phyloP scores from a whole-genome alignment of 1,140 invertebrate genomes.

The Macrosteles quadrilineatus region DNA sequence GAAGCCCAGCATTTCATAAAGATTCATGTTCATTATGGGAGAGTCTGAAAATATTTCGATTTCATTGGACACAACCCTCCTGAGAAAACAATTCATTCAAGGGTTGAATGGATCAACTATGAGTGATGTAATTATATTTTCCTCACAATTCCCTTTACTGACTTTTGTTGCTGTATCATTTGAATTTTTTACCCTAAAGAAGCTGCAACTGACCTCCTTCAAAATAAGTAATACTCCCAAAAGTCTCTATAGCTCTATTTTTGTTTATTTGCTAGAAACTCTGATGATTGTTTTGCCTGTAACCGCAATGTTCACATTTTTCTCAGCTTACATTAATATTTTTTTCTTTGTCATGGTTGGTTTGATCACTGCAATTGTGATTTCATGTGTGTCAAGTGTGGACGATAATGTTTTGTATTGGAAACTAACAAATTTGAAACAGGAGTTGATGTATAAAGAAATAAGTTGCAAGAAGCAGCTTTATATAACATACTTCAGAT shows the following conservation, averaged over 20 bases:
- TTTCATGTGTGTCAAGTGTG: not conserved
- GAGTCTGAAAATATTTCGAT: no score
- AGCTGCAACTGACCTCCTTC: not conserved
- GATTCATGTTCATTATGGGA: no score
- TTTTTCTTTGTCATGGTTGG: not conserved
- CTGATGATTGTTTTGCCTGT: not conserved
- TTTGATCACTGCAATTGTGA: not conserved
- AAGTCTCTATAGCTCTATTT: not conserved
- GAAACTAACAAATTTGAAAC: not conserved
- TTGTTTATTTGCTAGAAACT: not conserved
- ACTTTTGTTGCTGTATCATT: slow-evolving; percentile 27
- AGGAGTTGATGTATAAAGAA: not conserved
- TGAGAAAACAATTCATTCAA: not conserved
- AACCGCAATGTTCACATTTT: not conserved
- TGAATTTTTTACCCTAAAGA: not conserved
- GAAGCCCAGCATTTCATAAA: no score
- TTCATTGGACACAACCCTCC: no score
- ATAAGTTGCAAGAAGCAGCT: slow-evolving; percentile 47
- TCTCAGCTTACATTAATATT: not conserved
- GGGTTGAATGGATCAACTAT: not conserved
- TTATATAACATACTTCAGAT: slow-evolving; percentile 67
- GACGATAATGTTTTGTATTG: not conserved
- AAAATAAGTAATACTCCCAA: not conserved
- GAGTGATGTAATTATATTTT: not conserved
- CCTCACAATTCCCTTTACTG: not conserved